Base-by-base conservation (phyloP, 2,113 vertebrate genomes). In the Panthera uncia region DNA sequence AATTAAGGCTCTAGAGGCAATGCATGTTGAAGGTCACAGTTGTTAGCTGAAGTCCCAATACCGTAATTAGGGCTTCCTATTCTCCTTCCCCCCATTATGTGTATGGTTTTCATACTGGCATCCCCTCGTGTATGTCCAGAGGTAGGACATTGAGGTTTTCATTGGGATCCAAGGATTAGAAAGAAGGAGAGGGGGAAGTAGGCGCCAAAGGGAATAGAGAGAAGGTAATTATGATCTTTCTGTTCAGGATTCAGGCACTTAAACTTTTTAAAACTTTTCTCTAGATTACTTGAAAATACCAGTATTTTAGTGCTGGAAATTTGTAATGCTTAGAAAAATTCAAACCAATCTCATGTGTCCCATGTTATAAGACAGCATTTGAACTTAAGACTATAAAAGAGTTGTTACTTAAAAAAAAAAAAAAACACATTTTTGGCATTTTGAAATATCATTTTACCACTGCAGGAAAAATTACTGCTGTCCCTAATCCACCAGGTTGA, bases 361-460 rank as follows among this genome's bases (percentile, higher is more conserved):
- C 14, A 12, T 71, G 36, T 45, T 87, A 55, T 92, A 88, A 94
- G 83, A 68, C 25, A 80, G 7, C 41, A 69, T 92, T 96, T 89
- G 80, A 97, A 96, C 52, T 52, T 18, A 76, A 73, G 9, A 83
- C 38, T 87, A 63, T 3, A 80, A 36, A 65, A 8, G 19, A 85
- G 2, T 69, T 76, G 50, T 96, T 41, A 36, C 68, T 83, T 94
- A 10, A 89, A 45, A 45, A 71, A 73, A 33, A 33, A 88, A 12
- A 68, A 71, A 33, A 33, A 88, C 10, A 2, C 7, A 41, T 3
- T 89, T 14, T 63, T 82, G 45, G 52, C 68, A 36, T 94, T 66
- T 76, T 85, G 71, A 91, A 92, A 89, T 95, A 78, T 93, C 57
- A 82, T 91, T 97, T 85, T 21, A 48, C 95, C 45, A 93, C 69